Evolutionary conservation across 2,888 invertebrate species (phyloP).

Genomic region (Parasteatoda lunata): DNA sequence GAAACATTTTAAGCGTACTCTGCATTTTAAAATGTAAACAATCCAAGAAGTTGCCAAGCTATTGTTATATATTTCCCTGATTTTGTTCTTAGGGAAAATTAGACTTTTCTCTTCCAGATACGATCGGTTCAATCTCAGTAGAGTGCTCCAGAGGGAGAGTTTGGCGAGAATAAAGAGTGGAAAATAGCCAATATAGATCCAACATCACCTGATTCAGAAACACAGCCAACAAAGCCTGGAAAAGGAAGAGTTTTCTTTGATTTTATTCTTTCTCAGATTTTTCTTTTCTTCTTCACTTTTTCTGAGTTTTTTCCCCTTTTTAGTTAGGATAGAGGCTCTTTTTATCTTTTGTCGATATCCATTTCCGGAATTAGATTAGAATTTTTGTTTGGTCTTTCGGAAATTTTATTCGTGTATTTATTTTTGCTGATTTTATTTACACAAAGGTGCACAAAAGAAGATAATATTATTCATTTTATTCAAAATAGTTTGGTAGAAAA

Average conservation of each 20-base stretch:
- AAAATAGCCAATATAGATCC: conserved; percentile 53
- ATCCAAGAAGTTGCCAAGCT: conserved; percentile 24
- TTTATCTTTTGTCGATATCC: conserved; percentile 18
- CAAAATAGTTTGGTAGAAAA: no score
- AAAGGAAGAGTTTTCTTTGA: conserved; percentile 24
- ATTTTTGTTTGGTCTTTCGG: conserved; percentile 7
- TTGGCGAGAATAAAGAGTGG: conserved; percentile 58
- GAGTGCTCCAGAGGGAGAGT: conserved; percentile 45
- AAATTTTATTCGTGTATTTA: no score
- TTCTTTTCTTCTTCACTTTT: conserved; percentile 28
- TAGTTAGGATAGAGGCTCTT: conserved; percentile 15
- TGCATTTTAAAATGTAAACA: no score
- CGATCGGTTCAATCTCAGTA: conserved; percentile 48
- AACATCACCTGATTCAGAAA: conserved; percentile 52
- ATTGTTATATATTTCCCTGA: conserved; percentile 50
- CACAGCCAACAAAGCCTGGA: conserved; percentile 3
- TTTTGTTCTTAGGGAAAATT: conserved; percentile 40
- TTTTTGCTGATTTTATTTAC: neutral
- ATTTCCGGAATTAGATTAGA: conserved; percentile 52
- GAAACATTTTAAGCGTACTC: no score
- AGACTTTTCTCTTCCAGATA: conserved; percentile 43
- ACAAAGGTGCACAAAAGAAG: neutral
- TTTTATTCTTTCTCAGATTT: conserved; percentile 11
- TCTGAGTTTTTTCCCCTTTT: neutral
- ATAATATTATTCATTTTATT: neutral